Conservation (phyloP, 2,888 invertebrate genomes). For the Drosophila paranaensis region DNA sequence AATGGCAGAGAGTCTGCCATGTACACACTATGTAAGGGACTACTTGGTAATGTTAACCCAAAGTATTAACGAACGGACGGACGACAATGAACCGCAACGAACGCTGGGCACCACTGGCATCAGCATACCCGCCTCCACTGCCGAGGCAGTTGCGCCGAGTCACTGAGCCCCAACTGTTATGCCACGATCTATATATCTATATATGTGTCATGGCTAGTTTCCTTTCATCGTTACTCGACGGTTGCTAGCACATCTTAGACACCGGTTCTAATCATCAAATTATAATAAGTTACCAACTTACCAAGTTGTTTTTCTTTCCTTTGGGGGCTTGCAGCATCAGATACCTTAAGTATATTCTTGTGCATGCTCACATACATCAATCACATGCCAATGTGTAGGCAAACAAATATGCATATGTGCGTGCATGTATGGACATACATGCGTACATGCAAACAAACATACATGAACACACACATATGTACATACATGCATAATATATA, state of each 20-base stretch:
- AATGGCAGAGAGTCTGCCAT: slow-evolving; percentile 2
- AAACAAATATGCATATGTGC: background rate
- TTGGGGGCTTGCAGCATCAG: no score
- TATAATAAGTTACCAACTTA: background rate
- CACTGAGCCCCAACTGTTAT: background rate
- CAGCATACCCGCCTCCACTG: background rate
- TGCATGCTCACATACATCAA: background rate
- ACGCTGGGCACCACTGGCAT: background rate
- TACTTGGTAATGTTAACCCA: background rate
- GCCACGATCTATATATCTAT: no score
- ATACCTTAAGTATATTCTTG: no score
- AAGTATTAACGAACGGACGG: background rate
- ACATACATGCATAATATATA: no score
- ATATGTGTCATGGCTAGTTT: background rate
- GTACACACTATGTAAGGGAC: slow-evolving; percentile 2
- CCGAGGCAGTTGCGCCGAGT: background rate
- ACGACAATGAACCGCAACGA: no score
- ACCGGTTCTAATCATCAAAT: background rate
- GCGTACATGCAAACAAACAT: background rate
- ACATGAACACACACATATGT: no score
- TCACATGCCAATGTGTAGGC: background rate
- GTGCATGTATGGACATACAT: background rate
- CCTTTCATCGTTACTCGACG: no score
- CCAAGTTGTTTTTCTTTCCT: no score
- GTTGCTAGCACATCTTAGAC: background rate